Base-by-base conservation (phyloP, 1,140 invertebrate genomes). In the Zaprionus africanus region DNA sequence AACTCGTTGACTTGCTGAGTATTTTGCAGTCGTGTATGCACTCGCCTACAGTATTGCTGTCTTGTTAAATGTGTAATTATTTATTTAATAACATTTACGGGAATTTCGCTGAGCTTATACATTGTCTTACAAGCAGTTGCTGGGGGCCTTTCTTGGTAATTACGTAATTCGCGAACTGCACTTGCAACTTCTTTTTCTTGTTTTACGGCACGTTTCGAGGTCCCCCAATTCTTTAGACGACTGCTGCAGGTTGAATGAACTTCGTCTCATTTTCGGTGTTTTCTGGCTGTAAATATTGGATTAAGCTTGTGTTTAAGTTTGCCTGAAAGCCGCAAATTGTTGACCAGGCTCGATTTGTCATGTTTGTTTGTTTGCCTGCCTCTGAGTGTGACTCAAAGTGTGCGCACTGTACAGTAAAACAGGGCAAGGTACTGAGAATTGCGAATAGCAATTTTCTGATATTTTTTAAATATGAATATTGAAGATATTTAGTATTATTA, bases 261-360 rank as follows among this genome's bases (percentile, higher is more conserved):
- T 19, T 51, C 19, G 19, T 22, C 19, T 12, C 11, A 4, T 51
- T 51, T 51, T 24, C 1, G 4, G 53, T 26, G 2, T 4, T 56
- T 26, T 41, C 22, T 12, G 13, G 46, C 19, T 24, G 46, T 24
- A 51, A 51, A 51, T 51, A 51, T 51, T 51, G 11, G 46, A 51
- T 54, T 75, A 49, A 31, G 58, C 72, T 57, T 65, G 66, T 71
- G 38, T 38, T 46, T 68, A 86, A 65, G 62, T 28, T 53, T 67
- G 59, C 19, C 49, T 57, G 70, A 24, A 67, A 77, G 66, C 56
- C 24, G 4, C 24, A 38, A 57, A 58, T 22, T 56, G 31, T 67
- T 24, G 41, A 9, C 22, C 36, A 60, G 24, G 11, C 46, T 4
- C 46, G 19, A 51, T 51, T 51, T 51, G 19, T 51, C 19, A 51